Base-by-base conservation (phyloP, 2,888 invertebrate species). In the Pomacea canaliculata region DNA sequence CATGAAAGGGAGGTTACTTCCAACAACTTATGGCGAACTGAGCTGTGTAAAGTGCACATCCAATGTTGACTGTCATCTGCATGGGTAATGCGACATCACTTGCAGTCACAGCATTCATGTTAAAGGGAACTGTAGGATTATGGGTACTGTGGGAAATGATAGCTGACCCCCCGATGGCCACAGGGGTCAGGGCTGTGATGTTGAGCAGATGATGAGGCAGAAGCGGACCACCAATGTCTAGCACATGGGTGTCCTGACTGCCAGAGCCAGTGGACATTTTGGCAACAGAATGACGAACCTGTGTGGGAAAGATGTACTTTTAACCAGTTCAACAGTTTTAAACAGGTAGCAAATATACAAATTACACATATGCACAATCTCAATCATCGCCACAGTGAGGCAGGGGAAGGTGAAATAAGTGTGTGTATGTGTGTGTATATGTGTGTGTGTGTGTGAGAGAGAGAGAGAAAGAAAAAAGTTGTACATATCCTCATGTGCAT, bases 181-280 rank as follows among this genome's bases (percentile, higher is more conserved):
- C 70, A 49, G 80, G 80, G 46, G 88, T 80, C 13, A 96, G 92
- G 74, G 93, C 91, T 86, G 94, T 94, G 71, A 97, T 91, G 79
- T 94, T 93, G 79, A 95, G 95, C 63, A 96, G 90, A 0, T 94
- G 93, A 79, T 95, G 94, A 0, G 98, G 98, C 78, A 98, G 91
- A 73, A 98, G 93, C 0, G 97, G 95, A 0, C 98, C 98, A 71
- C 93, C 93, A 13, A 97, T 91, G 91, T 98, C 97, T 79, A 97
- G 92, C 2, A 96, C 95, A 90, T 95, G 94, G 88, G 94, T 95
- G 87, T 94, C 94, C 46, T 93, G 93, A 82, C 93, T 94, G 73
- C 95, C 95, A 67, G 93, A 93, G 18, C 95, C 94, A 81, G 93
- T 93, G 85, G 93, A 95, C 83, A 96, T 95, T 60, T 94, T 93